Evolutionary conservation across 1,140 invertebrate species (phyloP), one percentile per base, ranked within the genome.

Genomic region (Musca domestica): DNA sequence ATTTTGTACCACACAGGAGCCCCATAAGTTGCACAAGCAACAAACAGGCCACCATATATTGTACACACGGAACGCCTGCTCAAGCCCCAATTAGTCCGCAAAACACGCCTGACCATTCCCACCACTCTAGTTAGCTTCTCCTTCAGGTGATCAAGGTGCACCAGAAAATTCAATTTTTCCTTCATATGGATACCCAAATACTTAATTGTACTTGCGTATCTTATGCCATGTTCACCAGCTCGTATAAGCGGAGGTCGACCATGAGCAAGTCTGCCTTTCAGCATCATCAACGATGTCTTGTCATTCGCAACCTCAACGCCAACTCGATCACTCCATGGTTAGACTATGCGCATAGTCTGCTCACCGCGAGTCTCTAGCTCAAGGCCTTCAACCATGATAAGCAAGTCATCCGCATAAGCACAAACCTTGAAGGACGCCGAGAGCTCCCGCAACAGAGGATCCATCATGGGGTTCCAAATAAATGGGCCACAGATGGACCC

Each of bases 401-500:
- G 47, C 0, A 74, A 46, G 47, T 76, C 70, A 64, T 76, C 73
- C 1, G 71, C 70, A 71, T 74, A 75, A 3, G 73, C 72, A 19
- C 74, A 65, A 10, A 64, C 67, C 12, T 71, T 66, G 25, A 51
- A 69, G 0, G 54, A 48, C 6, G 14, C 0, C 0, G 61, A 51
- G 0, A 74, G n/a, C 1, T 17, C 10, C 10, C 25, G 17, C 52
- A 73, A 19, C 7, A 75, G 1, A 0, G 67, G 64, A 70, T 76
- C 71, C 68, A 76, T 73, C 70, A 67, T 66, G 1, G 74, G 41
- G 25, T 78, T 76, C 74, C 76, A 76, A 14, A 75, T 52, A 12
- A 52, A 41, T 34, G 70, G 74, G 51, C 70, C 71, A 66, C 51
- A 58, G 10, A 73, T 52, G 49, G 69, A 71, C 0, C 71, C 73